Base-by-base conservation (phyloP, 2,888 invertebrate species). In the Encarsia formosa region DNA sequence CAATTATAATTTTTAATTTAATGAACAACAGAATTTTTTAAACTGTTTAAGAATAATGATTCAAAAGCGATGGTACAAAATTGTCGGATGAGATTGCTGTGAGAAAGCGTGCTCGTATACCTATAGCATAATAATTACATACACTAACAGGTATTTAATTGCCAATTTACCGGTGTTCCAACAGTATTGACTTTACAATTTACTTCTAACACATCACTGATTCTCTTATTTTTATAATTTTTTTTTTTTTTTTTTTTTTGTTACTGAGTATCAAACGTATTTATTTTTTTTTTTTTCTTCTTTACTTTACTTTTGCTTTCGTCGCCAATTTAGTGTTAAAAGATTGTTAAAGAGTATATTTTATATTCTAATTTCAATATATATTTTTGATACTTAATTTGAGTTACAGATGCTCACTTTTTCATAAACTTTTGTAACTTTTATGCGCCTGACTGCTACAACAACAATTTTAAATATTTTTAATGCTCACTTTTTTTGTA, bases 131-230 rank as follows among this genome's bases (percentile, higher is more conserved):
- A 35, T 26, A 16, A 11, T 9, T 15, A 22, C n/a, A 13, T 22
- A 47, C n/a, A 19, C 13, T 15, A 55, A 18, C 19, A 35, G 41
- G 41, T 51, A 48, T 51, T 48, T 48, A 41, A 51, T 55, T 55
- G 51, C 51, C 51, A 51, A 51, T 55, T 55, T 48, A 55, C 48
- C 48, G 44, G 55, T 55, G 51, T 51, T 55, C 51, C 51, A 55
- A 45, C 51, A 51, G 55, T 55, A 55, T 55, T 55, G 51, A 51
- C 31, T 37, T 45, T 44, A 39, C 46, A 23, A 43, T 39, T 47
- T 54, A 50, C 42, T 43, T 44, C 24, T 46, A 35, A 47, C 32
- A 34, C n/a, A 35, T 29, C 20, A 39, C n/a, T 43, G n/a, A 31
- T 41, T 43, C 46, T 45, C 16, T 40, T 40, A 3, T 26, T 16